A percentile compares a stretch with the other conserved stretches of the same genome.
These are phyloP conservation scores for Distichodus sexfasciatus DNA, from an alignment of 2,797 vertebrate species.

Conservation along the genomic window DNA sequence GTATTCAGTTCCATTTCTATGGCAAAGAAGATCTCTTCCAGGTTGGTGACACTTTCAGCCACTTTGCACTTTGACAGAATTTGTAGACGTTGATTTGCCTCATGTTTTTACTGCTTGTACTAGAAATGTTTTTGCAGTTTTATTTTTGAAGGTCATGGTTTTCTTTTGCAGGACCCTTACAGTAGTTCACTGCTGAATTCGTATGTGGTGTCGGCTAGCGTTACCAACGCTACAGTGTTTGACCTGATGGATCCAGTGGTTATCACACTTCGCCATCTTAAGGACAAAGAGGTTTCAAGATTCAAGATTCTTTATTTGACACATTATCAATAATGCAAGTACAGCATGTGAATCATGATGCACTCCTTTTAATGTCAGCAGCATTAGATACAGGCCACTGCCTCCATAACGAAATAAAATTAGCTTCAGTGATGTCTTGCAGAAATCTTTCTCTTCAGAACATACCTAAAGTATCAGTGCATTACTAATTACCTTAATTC, in stretches of 20 bases:
- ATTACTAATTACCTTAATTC: not conserved
- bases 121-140: no score
- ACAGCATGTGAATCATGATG: no score
- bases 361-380: no score
- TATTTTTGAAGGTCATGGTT: conserved; percentile 26
- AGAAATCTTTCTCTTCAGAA: not conserved
- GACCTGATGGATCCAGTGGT: conserved; percentile 75
- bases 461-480: not conserved
- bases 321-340: no score
- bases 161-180: conserved; percentile 66
- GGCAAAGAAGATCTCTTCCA: conserved; percentile 76
- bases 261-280: conserved; percentile 74
- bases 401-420: no score
- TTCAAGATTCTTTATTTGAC: not conserved
- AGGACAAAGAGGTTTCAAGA: conserved; percentile 58
- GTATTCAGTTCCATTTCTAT: conserved; percentile 88
- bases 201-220: conserved; percentile 82
- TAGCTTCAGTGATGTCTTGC: no score
- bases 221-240: conserved; percentile 69
- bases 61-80: no score
- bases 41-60: conserved; percentile 64
- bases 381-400: no score
- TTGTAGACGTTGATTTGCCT: no score
- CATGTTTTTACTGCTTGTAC: not conserved
- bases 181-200: conserved; percentile 68